Evolutionary conservation across 2,888 invertebrate genomes (phyloP), one percentile per base, ranked within the genome.

Genomic region (Adela reaumurella): DNA sequence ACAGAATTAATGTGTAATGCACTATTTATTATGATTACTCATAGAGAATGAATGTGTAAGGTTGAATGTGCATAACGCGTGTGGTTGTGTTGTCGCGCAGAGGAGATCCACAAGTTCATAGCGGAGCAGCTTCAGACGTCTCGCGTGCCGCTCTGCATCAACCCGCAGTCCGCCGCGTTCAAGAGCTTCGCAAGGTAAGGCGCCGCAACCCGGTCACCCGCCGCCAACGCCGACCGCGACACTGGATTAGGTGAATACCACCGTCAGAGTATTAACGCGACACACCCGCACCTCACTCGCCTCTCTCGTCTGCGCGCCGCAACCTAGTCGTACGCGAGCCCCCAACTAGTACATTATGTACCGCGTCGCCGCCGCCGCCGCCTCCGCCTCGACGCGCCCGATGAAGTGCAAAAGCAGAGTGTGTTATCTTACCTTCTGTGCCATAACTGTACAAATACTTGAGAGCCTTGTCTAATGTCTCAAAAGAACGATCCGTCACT

Each of bases 121-220:
- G 91, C 94, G 65, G 97, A 97, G 77, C 95, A 97, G 77, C 84
- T 94, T 70, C 93, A 94, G 73, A 92, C 94, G 65, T 93, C 92
- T 67, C 89, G 96, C 59, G 96, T 99, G 62, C 98, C 99, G 59
- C 85, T 99, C 62, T 98, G 98, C 85, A 98, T 99, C 84, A 99
- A 99, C 83, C 99, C 98, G 63, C 96, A 97, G 82, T 97, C 97
- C 68, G 97, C 97, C 73, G 97, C 98, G 74, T 99, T 97, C 86
- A 97, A 97, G 86, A 97, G 95, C 86, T 99, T 99, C 88, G 94
- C 97, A 85, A 98, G 96, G 97, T 98, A 92, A 92, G 89, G 77
- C 65, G 73, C 58, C 58, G 64, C 61, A 73, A 72, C 74, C 74
- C 70, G 61, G 59, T 47, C 57, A 62, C 66, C 70, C 72, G 68